Percentiles rank a stretch among this genome's conserved stretches.
These are phyloP conservation scores for Ianthella basta DNA, from an alignment of 37 sponge, comb jelly and placozoan species.

Conservation along the genomic window DNA sequence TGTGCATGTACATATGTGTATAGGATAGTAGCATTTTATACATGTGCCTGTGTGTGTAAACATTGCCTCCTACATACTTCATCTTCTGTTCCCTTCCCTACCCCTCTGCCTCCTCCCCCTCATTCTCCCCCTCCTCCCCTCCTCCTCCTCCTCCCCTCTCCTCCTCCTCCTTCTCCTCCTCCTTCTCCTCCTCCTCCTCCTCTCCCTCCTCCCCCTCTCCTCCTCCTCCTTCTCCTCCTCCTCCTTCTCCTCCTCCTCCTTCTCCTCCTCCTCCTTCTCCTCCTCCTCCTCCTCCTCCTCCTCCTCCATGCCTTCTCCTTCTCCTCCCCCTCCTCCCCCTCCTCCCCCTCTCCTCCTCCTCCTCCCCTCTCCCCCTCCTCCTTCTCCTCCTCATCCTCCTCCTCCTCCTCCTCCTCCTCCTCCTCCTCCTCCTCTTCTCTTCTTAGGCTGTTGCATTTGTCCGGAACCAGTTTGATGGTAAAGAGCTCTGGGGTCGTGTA, in stretches of 20 bases:
- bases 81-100: not conserved
- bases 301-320: no score
- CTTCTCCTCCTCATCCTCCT: not conserved
- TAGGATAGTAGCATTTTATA: not conserved
- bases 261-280: no score
- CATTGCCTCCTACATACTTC: not conserved
- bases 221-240: no score
- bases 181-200: no score
- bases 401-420: not conserved
- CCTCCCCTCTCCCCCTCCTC: not conserved
- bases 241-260: no score
- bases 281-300: not conserved
- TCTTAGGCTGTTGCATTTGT: conserved; percentile 40
- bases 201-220: no score
- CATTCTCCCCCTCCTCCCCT: no score
- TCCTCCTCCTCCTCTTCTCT: not conserved
- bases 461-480: conserved; percentile 18
- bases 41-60: not conserved
- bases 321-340: not conserved
- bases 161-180: no score
- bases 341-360: not conserved
- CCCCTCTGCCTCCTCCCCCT: no score
- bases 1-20: no score
- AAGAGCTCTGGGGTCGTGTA: conserved; percentile 37
- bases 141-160: no score